Conservation (phyloP, 2,113 vertebrate species). For the Sula dactylatra region DNA sequence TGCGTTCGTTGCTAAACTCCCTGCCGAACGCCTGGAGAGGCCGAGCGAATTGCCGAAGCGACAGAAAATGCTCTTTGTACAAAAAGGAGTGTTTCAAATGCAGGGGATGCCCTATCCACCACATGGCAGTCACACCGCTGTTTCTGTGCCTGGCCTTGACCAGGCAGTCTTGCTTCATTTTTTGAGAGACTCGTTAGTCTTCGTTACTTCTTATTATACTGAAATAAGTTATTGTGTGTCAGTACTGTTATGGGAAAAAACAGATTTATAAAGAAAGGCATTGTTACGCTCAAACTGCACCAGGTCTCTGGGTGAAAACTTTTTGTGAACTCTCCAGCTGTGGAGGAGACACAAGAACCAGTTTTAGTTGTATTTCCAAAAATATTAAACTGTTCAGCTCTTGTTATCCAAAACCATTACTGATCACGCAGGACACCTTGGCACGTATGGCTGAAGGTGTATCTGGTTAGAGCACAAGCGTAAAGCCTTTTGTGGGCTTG, state of each 20-base stretch:
- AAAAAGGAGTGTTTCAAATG: rapidly evolving
- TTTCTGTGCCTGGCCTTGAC: not conserved
- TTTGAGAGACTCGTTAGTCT: not conserved
- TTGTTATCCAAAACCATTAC: rapidly evolving
- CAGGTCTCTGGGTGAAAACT: not conserved
- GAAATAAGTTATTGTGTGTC: too few relatives aligned
- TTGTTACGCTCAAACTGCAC: rapidly evolving
- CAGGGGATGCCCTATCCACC: not conserved
- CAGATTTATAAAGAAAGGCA: not conserved
- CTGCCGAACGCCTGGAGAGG: rapidly evolving
- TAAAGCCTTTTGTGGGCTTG: not conserved
- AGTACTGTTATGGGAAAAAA: not conserved
- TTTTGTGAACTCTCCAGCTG: not conserved
- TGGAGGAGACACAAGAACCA: too few relatives aligned
- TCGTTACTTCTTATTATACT: not conserved
- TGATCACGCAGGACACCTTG: rapidly evolving
- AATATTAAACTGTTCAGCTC: not conserved
- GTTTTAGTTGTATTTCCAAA: not conserved
- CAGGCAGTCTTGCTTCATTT: rapidly evolving
- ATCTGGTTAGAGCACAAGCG: not conserved
- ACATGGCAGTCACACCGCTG: rapidly evolving
- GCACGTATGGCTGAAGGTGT: rapidly evolving
- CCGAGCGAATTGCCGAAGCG: rapidly evolving
- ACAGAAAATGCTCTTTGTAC: rapidly evolving
- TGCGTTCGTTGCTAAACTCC: not conserved